Evolutionary conservation across 2,888 invertebrate species (phyloP), one percentile per base, ranked within the genome.

Genomic region (Rotaria macrura): DNA sequence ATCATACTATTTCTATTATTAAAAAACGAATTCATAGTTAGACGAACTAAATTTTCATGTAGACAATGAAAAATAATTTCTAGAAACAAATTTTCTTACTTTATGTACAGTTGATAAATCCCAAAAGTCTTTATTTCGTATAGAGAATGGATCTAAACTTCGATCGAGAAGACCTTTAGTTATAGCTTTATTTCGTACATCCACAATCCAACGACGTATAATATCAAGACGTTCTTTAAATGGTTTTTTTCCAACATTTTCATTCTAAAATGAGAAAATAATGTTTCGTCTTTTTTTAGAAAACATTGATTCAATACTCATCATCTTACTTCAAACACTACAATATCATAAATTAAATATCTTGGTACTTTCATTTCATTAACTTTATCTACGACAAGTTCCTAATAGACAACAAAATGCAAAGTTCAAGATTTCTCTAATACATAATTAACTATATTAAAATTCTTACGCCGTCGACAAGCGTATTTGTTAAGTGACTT

Each of bases 301-400:
- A 3, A 17, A 83, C 0, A 40, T 29, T 54, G 9, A 34, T 4
- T 65, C 34, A 14, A 14, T 29, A 34, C 88, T 87, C 17, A 17
- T 38, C 17, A 20, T 9, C 88, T 88, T 87, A 92, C 92, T 89
- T 95, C 94, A 89, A 95, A 95, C 89, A 93, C 93, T 55, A 99
- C 93, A 85, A 98, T 94, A 89, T 99, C 99, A 89, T 99, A 99
- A 79, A 95, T 95, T 87, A 99, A 93, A 91, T 95, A 98, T 83
- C 99, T 93, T 0, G 97, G 96, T 88, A 94, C 94, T 87, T 93
- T 93, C 25, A 89, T 89, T 0, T 94, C 94, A 74, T 91, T 89
- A 25, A 94, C 94, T 91, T 94, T 94, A 90, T 97, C 97, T 87
- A 96, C 94, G 23, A 98, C 96, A 96, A 97, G 95, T 93, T 98